Evolutionary conservation across 1,140 invertebrate species (phyloP), one percentile per base, ranked within the genome.

Genomic region (Drosophila novamexicana): DNA sequence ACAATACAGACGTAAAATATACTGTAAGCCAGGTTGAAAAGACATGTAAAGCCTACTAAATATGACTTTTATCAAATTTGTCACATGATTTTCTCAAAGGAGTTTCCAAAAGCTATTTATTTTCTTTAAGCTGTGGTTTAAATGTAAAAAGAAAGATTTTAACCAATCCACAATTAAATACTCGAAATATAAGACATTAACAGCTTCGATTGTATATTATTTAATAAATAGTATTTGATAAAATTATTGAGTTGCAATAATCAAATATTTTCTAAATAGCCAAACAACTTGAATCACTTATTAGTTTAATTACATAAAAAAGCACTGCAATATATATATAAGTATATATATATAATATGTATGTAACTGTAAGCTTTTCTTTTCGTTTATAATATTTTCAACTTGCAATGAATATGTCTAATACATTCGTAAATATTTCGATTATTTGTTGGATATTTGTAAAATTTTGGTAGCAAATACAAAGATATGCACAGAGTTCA

Each of bases 391-490:
- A 37, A 22, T n/a, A 12, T 18, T 18, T 47, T 49, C 16, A 49
- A 67, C 57, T 66, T 44, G 9, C 44, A 65, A 36, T 52, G 29
- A 63, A 54, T 67, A 47, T 47, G n/a, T 47, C 16, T 64, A 57
- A 52, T 57, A 71, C 36, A 69, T 71, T 64, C 61, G 68, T 64
- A 66, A 58, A 58, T 72, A 53, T 72, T 67, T 67, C 63, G 45
- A 52, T 72, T 37, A 53, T 32, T 40, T 67, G 45, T 47, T 34
- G 49, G 29, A 18, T 73, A 68, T 61, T 40, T 53, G 66, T 42
- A 61, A 61, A 36, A 34, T 61, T 34, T 67, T 36, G 34, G 16
- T 61, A 62, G 16, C 42, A 62, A 61, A 50, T 69, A 57, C 22
- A 62, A 8, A 49, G 65, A 74, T 68, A 69, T 74, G 71, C 50